Evolutionary conservation across 2,888 invertebrate species (phyloP), one percentile per base, ranked within the genome.

Genomic region (Philonicus albiceps): DNA sequence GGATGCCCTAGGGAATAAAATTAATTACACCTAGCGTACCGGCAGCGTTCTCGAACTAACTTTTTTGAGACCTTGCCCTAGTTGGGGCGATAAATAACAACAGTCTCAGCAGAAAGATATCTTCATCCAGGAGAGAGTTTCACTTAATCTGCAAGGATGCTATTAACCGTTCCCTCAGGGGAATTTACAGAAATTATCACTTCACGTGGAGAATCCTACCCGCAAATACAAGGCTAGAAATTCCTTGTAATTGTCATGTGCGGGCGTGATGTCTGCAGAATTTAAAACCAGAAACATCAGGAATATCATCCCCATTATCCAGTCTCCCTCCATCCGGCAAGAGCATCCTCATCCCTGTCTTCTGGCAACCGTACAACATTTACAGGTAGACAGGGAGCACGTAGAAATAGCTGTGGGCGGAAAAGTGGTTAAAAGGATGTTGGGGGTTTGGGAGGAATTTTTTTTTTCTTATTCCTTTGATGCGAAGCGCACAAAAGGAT

Each of bases 151-250:
- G 49, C 80, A 80, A 34, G 40, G 64, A 40, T 34, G 84, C 72
- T 64, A 84, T 84, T 84, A 84, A 37, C 72, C 13, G 64, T 72
- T 72, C 37, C 72, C 72, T 40, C 40, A 40, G 30, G 72, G 84
- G 84, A 72, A 72, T 84, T 84, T 72, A 40, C 19, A 84, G 84
- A 84, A 84, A 84, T 84, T 84, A 84, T 84, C 84, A 84, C 84
- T 84, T 84, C 84, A 84, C 84, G 72, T 84, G 22, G 80, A 80
- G 31, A 27, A 80, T 53, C 53, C 43, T 31, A 53, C 31, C 80
- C 80, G 80, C 80, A 80, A 80, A 53, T 80, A 80, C 80, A 80
- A 80, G 80, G 37, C 80, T 55, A 80, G 80, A 80, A 64, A 80
- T 80, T 53, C 30, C 30, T 53, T 80, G 80, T 80, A 80, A 80